These are phyloP conservation scores for Struthidea cinerea DNA, from an alignment of 2,113 vertebrate genomes.

Conservation along the genomic window DNA sequence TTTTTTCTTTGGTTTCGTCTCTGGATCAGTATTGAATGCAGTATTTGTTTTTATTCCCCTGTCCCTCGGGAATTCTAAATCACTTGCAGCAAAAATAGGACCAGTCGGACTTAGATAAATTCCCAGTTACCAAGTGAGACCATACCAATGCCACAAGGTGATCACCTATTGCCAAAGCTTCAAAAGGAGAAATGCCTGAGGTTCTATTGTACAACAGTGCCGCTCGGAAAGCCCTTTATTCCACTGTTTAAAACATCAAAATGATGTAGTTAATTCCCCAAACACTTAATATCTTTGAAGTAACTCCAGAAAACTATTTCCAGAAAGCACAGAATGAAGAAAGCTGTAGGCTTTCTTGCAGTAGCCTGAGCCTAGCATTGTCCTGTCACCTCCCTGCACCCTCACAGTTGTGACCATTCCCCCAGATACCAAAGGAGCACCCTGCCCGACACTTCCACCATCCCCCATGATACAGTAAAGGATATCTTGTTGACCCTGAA, in stretches of 20 bases:
- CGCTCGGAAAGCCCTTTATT: not conserved
- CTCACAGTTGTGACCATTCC: not conserved
- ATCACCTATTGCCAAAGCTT: not conserved
- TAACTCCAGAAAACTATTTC: not conserved
- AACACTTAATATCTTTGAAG: not conserved
- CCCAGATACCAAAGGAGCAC: not conserved
- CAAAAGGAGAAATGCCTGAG: not conserved
- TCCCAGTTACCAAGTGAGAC: not conserved
- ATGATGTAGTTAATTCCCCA: not conserved
- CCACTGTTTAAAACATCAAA: not conserved
- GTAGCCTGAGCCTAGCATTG: not conserved
- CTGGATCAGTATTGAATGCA: not conserved
- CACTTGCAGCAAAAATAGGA: not conserved
- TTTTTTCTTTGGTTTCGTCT: not conserved
- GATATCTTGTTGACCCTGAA: not conserved
- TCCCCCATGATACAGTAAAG: not conserved
- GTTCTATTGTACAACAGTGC: not conserved
- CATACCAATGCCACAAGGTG: not conserved
- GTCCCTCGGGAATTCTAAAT: not conserved
- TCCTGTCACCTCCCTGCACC: not conserved
- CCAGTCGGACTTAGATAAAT: not conserved
- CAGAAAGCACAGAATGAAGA: not conserved
- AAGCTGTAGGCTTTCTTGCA: not conserved
- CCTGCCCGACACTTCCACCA: rapidly evolving
- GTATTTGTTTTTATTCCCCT: not conserved